A percentile compares a stretch with the other conserved stretches of the same genome.
Conservation (phyloP, 2,888 invertebrate genomes). For the Drosophila ustulata region DNA sequence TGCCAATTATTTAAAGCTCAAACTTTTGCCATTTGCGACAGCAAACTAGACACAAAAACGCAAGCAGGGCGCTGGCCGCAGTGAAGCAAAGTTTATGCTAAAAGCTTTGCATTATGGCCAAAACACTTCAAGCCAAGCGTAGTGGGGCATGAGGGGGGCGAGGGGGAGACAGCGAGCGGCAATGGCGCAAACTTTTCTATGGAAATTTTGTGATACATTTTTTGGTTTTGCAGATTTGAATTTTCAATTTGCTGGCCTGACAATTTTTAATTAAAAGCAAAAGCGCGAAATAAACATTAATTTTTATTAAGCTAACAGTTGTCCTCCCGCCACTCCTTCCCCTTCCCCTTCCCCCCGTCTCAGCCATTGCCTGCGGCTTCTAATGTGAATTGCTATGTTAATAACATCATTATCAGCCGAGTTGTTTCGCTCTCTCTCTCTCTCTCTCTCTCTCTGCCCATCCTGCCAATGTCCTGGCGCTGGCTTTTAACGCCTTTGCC, state of each 20-base stretch:
- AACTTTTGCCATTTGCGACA: constrained; percentile 72
- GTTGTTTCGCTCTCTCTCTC: neutral
- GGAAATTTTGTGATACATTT: constrained; percentile 47
- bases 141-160: neutral
- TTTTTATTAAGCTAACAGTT: constrained; percentile 60
- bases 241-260: constrained; percentile 69
- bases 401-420: constrained; percentile 72
- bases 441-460: neutral
- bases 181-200: constrained; percentile 21
- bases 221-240: constrained; percentile 57
- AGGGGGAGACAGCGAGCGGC: too few relatives aligned
- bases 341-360: neutral
- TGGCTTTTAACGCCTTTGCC: constrained; percentile 71
- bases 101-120: constrained; percentile 70
- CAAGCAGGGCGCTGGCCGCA: constrained; percentile 18
- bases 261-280: constrained; percentile 76
- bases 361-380: constrained; percentile 47
- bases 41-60: constrained; percentile 49
- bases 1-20: constrained; percentile 74
- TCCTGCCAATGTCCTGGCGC: constrained; percentile 26
- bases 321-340: neutral
- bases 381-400: constrained; percentile 73
- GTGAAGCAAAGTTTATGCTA: constrained; percentile 64
- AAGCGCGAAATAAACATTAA: constrained; percentile 70
- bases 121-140: constrained; percentile 61